phyloP scores from a whole-genome alignment of 2,797 vertebrate genomes.

The Iguana delicatissima region DNA sequence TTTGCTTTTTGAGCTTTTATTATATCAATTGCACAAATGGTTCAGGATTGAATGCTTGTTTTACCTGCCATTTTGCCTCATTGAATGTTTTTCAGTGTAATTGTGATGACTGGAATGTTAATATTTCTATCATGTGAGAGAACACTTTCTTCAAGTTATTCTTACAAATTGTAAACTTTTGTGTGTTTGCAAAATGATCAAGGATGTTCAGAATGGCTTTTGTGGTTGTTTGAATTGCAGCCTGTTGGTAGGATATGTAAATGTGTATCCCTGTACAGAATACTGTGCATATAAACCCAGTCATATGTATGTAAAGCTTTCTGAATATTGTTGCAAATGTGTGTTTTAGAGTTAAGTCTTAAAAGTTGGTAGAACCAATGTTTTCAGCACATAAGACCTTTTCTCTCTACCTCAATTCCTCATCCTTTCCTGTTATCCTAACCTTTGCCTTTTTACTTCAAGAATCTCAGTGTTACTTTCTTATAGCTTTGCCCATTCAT shows the following conservation, averaged over 20 bases:
- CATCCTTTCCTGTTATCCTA: not conserved
- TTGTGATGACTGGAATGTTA: not conserved
- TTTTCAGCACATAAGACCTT: not conserved
- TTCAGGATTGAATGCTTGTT: not conserved
- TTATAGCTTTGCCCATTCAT: not conserved
- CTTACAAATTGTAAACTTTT: constrained; percentile 1
- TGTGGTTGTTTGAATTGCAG: not conserved
- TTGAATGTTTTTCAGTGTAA: accelerated
- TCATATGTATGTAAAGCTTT: not conserved
- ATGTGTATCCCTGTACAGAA: not conserved
- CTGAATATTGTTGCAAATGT: not conserved
- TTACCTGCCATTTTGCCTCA: not conserved
- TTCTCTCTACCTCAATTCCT: not conserved
- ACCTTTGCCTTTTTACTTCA: not conserved
- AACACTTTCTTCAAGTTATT: not conserved
- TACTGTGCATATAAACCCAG: not conserved
- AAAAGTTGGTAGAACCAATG: not conserved
- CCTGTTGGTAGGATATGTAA: not conserved
- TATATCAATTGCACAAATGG: accelerated
- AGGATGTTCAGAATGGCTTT: not conserved
- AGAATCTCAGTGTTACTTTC: not conserved
- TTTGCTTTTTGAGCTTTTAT: constrained; percentile 31
- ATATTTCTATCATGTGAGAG: not conserved
- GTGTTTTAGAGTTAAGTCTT: not conserved
- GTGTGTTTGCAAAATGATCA: not conserved